Evolutionary conservation across 92 coral and sea anemone genomes (phyloP), one percentile per base, ranked within the genome.

Genomic region (Parazoanthus darwini): DNA sequence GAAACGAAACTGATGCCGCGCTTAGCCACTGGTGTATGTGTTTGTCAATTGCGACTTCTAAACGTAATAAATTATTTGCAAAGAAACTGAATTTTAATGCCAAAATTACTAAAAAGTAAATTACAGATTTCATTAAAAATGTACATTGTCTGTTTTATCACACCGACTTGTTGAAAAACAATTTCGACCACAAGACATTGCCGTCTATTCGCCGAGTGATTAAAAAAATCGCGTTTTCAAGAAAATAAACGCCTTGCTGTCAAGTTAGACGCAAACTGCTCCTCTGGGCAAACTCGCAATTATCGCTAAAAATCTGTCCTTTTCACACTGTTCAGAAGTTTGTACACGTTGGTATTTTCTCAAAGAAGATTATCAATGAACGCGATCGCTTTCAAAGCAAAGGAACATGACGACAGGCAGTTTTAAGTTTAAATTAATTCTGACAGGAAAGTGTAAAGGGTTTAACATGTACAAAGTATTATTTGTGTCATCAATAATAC

Each of bases 131-230:
- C 42, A 84, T 84, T 42, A 84, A 84, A 84, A 43, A 70, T 48
- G 42, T 22, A 84, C 39, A 77, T 70, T 71, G 43, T 26, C 78
- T 70, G 37, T 68, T 42, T 83, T 38, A 83, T 83, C 78, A 14
- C 26, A 43, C 48, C 42, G 87, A 66, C 42, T 68, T 39, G 87
- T 43, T 29, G 77, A 83, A 8, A 72, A 26, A 84, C 25, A 66
- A 22, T 11, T 65, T 9, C 36, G 75, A 46, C 77, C 77, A 65
- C 75, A 42, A 82, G 63, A 16, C 42, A 22, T 38, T 44, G 43
- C 72, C 29, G 37, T 80, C 5, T 16, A 44, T 78, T 42, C 14
- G 7, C 26, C 18, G 15, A 4, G 18, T 13, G 0, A 46, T 23
- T 13, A 50, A 35, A 25, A 79, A 50, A 11, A 8, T 50, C 67